These are phyloP conservation scores for Matsumurasca onukii DNA, from an alignment of 1,140 invertebrate genomes.

Conservation along the genomic window DNA sequence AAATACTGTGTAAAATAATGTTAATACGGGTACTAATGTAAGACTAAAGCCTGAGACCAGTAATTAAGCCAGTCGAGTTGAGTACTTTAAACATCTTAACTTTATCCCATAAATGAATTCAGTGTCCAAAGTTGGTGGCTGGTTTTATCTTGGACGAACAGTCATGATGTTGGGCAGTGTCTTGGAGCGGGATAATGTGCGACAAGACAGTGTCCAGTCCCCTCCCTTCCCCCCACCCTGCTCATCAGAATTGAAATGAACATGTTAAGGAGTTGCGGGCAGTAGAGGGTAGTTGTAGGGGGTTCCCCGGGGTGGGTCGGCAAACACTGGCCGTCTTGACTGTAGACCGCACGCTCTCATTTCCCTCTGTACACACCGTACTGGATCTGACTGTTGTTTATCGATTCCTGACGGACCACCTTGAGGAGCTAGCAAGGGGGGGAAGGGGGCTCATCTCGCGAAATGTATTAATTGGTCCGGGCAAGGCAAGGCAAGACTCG, in stretches of 20 bases:
- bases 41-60: too few species aligned
- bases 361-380: conserved; percentile 33
- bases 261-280: conserved; percentile 26
- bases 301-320: conserved; percentile 10
- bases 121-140: too few species aligned
- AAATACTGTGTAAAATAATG: too few species aligned
- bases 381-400: conserved; percentile 37
- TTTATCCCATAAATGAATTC: too few species aligned
- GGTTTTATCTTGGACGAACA: neutral
- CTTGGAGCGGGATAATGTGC: neutral
- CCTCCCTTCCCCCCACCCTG: neutral
- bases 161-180: neutral
- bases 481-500: conserved; percentile 28
- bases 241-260: conserved; percentile 32
- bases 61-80: too few species aligned
- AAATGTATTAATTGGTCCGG: conserved; percentile 43
- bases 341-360: conserved; percentile 35
- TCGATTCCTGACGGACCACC: conserved; percentile 42
- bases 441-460: conserved; percentile 38
- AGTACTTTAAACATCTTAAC: too few species aligned
- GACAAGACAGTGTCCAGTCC: neutral
- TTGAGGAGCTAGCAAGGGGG: conserved; percentile 33
- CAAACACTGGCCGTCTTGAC: conserved; percentile 32
- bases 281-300: neutral
- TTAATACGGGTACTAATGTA: too few species aligned